These are phyloP conservation scores for Aphrocallistes beatrix DNA, from an alignment of 37 sponge, comb jelly and placozoan species.

Conservation along the genomic window DNA sequence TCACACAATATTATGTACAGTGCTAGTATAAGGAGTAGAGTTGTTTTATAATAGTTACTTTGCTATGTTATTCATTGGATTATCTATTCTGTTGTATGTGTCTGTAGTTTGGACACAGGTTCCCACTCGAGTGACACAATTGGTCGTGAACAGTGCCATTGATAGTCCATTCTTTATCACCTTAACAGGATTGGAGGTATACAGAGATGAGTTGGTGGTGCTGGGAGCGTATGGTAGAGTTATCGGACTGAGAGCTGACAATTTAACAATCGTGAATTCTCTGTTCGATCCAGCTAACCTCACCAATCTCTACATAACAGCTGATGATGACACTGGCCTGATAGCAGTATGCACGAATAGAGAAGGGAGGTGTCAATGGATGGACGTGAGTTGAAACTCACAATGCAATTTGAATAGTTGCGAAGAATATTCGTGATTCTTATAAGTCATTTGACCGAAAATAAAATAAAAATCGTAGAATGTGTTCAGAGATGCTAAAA, in stretches of 20 bases:
- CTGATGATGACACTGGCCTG: background rate
- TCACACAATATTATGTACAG: no score
- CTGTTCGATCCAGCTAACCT: background rate
- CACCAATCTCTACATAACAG: background rate
- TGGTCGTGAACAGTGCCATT: background rate
- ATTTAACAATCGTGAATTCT: background rate
- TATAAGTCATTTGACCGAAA: no score
- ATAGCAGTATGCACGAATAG: background rate
- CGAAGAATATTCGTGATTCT: no score
- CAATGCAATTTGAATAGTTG: no score
- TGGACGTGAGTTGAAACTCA: background rate
- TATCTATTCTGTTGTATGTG: no score
- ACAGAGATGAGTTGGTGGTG: background rate
- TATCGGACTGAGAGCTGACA: background rate
- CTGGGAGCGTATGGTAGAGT: background rate
- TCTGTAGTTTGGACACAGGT: no score
- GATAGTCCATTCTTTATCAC: background rate
- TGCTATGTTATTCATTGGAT: no score
- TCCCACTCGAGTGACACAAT: background rate
- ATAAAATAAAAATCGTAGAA: background rate
- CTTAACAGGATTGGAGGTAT: background rate
- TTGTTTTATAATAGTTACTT: no score
- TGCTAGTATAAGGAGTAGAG: no score
- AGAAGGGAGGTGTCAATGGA: background rate
- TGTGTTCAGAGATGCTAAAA: background rate